Percentiles rank a stretch among this genome's conserved stretches.
Conservation (phyloP, 2,888 invertebrate genomes). For the Andrena marginata region DNA sequence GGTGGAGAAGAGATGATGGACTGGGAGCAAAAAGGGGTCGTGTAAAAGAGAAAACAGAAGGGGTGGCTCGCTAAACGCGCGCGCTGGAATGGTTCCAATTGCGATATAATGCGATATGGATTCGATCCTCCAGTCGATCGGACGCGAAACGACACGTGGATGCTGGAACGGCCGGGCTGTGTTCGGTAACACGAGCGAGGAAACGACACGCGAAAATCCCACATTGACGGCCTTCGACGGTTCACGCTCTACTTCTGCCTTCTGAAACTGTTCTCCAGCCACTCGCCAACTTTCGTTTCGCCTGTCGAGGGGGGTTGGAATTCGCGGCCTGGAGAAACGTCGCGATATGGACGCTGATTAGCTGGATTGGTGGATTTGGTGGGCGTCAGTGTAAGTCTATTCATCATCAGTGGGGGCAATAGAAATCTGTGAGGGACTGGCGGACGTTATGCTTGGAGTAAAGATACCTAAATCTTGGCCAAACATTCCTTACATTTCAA, state of each 20-base stretch:
- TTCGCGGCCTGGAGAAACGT: constrained; percentile 4
- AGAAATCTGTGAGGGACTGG: not conserved
- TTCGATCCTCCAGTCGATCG: constrained; percentile 3
- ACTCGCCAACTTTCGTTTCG: constrained; percentile 68
- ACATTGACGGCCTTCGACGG: constrained; percentile 68
- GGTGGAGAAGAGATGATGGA: not conserved
- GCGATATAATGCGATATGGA: constrained; percentile 25
- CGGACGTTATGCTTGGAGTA: not conserved
- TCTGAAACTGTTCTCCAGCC: constrained; percentile 44
- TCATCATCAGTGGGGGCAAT: not conserved
- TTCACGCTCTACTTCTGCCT: constrained; percentile 74
- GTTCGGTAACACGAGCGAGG: constrained; percentile 55
- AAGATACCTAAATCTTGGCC: no score
- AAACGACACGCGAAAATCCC: constrained; percentile 66
- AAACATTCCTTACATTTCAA: no score
- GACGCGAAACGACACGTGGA: constrained; percentile 30
- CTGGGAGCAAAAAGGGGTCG: no score
- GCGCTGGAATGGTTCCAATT: not conserved
- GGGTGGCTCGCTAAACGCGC: not conserved
- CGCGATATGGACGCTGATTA: constrained; percentile 5
- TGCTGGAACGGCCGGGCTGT: constrained; percentile 12
- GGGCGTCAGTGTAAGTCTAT: constrained; percentile 6
- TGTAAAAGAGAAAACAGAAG: not conserved
- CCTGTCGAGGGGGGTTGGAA: constrained; percentile 34
- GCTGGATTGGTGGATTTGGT: constrained; percentile 4